Evolutionary conservation across 2,888 invertebrate species (phyloP).

Genomic region (Stenchaetothrips biformis): DNA sequence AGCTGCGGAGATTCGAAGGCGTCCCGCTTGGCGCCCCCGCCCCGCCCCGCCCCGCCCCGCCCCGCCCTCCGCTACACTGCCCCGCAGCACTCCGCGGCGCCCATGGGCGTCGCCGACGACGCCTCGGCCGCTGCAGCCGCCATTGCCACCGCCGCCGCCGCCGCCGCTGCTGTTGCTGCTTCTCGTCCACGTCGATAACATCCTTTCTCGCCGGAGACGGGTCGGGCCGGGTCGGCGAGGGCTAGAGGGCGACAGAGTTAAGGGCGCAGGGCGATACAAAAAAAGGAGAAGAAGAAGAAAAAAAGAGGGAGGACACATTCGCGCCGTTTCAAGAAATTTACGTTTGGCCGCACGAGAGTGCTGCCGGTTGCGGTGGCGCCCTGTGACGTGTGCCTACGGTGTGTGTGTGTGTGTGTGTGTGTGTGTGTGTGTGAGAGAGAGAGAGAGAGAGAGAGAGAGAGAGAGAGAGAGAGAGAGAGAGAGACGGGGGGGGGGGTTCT

Average conservation of each 20-base stretch:
- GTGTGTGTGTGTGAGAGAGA: too few species aligned
- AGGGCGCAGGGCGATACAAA: background rate
- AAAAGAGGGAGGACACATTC: constrained; percentile 15
- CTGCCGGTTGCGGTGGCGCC: background rate
- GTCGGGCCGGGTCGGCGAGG: background rate
- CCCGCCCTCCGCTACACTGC: background rate
- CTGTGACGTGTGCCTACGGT: background rate
- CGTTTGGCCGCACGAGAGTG: constrained; percentile 15
- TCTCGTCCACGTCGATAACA: constrained; percentile 19
- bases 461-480: too few species aligned
- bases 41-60: background rate
- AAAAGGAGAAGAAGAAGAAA: background rate
- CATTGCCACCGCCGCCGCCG: background rate
- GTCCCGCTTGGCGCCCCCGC: background rate
- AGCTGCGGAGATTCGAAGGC: constrained; percentile 22
- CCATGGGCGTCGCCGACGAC: background rate
- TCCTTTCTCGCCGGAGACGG: constrained; percentile 5
- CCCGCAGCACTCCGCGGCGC: background rate
- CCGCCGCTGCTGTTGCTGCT: background rate
- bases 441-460: too few species aligned
- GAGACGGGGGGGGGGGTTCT: too few species aligned
- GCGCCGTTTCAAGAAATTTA: constrained; percentile 16
- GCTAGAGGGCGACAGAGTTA: background rate
- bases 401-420: too few species aligned
- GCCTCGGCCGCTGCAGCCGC: background rate